Evolutionary conservation across 2,888 invertebrate species (phyloP).

Genomic region (Habrosyne pyritoides): DNA sequence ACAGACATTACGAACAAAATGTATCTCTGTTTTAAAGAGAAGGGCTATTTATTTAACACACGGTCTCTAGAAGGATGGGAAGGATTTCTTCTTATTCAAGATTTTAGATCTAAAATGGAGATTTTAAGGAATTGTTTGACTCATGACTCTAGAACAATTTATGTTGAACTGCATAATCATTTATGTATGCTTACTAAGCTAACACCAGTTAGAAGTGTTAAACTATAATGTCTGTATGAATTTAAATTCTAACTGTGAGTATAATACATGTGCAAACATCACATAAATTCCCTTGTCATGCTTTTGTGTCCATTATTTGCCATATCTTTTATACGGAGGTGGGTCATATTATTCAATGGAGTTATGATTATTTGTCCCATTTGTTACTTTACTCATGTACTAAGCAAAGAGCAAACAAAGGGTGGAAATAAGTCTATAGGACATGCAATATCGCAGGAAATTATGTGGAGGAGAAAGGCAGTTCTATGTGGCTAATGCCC

Average conservation of each 20-base stretch:
- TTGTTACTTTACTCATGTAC: background rate
- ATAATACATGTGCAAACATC: slow-evolving; percentile 4
- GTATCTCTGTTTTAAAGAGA: background rate
- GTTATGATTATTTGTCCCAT: background rate
- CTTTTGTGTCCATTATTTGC: slow-evolving; percentile 1
- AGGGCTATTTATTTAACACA: background rate
- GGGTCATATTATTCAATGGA: slow-evolving; percentile 1
- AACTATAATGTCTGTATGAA: slow-evolving; percentile 4
- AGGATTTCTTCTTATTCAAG: too few species aligned
- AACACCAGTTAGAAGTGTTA: slow-evolving; percentile 7
- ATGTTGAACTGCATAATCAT: too few species aligned
- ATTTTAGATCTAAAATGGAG: too few species aligned
- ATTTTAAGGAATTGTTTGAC: too few species aligned
- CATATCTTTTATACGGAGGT: background rate
- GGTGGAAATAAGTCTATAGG: background rate
- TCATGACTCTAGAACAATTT: too few species aligned
- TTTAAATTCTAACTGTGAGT: slow-evolving; percentile 1
- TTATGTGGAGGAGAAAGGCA: background rate
- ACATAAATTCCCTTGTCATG: slow-evolving; percentile 7
- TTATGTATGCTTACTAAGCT: slow-evolving; percentile 6
- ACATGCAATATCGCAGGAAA: background rate
- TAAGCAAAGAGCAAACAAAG: background rate
- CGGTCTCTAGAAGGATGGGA: background rate
- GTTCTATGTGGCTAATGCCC: background rate
- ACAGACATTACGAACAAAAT: background rate